Evolutionary conservation across 2,113 vertebrate genomes (phyloP).

Genomic region (Carassius gibelio): DNA sequence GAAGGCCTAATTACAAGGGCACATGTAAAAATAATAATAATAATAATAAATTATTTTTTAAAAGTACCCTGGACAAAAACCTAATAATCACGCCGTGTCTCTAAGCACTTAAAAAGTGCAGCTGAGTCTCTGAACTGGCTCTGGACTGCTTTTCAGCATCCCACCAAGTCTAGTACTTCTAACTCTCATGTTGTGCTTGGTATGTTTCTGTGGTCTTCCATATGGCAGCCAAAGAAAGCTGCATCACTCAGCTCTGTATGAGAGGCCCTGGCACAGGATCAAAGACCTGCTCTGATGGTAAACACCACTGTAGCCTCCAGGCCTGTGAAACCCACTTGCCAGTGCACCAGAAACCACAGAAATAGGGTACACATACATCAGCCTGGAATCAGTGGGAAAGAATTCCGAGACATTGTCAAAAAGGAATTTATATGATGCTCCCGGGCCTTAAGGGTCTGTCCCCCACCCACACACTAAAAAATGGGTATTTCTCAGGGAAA

Average conservation of each 20-base stretch:
- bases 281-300: constrained; percentile 41
- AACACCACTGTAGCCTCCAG: constrained; percentile 62
- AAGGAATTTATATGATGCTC: not conserved
- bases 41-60: too few relatives aligned
- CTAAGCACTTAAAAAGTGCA: not conserved
- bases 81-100: not conserved
- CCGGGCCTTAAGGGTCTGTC: not conserved
- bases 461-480: not conserved
- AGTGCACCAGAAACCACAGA: constrained; percentile 43
- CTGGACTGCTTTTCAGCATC: constrained; percentile 45
- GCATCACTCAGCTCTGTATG: constrained; percentile 48
- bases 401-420: constrained; percentile 28
- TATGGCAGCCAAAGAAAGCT: constrained; percentile 22
- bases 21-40: not conserved
- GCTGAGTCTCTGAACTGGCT: constrained; percentile 12
- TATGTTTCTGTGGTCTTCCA: constrained; percentile 28
- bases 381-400: constrained; percentile 26
- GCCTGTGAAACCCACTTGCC: constrained; percentile 49
- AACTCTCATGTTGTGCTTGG: not conserved
- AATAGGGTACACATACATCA: constrained; percentile 9
- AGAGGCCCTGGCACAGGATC: constrained; percentile 38
- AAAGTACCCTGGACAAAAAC: not conserved
- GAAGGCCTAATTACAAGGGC: not conserved
- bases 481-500: not conserved
- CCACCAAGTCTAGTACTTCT: not conserved